A percentile compares a stretch with the other conserved stretches of the same genome.
Evolutionary conservation across 1,140 invertebrate genomes (phyloP).

Genomic region (Conopomorpha cramerella): DNA sequence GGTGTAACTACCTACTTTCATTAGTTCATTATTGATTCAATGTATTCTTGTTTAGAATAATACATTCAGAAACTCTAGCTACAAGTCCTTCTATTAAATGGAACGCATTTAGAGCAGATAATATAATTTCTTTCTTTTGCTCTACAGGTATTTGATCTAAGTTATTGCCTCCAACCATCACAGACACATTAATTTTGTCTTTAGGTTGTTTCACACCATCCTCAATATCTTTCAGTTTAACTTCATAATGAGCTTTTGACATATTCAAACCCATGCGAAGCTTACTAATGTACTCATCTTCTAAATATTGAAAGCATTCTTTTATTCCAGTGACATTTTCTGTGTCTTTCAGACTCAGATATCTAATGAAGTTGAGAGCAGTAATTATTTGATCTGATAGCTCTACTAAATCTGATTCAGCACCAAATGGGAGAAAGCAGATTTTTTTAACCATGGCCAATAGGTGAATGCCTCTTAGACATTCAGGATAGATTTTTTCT

Average conservation of each 20-base stretch:
- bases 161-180: constrained; percentile 64
- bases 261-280: constrained; percentile 72
- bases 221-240: constrained; percentile 64
- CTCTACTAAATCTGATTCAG: constrained; percentile 75
- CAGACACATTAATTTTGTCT: constrained; percentile 28
- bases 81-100: constrained; percentile 78
- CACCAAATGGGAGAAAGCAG: constrained; percentile 68
- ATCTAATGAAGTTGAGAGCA: constrained; percentile 76
- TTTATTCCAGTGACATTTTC: constrained; percentile 71
- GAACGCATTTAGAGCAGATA: constrained; percentile 72
- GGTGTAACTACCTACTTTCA: too few relatives aligned
- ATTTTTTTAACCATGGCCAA: constrained; percentile 61
- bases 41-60: constrained; percentile 45
- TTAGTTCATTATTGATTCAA: too few relatives aligned
- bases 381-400: constrained; percentile 75
- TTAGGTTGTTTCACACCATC: constrained; percentile 26
- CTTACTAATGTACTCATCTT: constrained; percentile 66
- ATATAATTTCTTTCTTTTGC: constrained; percentile 67
- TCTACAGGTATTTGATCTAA: constrained; percentile 64
- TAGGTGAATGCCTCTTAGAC: constrained; percentile 65
- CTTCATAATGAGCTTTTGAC: constrained; percentile 77
- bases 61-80: constrained; percentile 66
- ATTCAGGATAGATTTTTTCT: constrained; percentile 26
- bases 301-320: constrained; percentile 59
- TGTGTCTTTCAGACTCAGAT: constrained; percentile 70